Evolutionary conservation across 2,888 invertebrate species (phyloP).

Genomic region (Geophilus truncorum): DNA sequence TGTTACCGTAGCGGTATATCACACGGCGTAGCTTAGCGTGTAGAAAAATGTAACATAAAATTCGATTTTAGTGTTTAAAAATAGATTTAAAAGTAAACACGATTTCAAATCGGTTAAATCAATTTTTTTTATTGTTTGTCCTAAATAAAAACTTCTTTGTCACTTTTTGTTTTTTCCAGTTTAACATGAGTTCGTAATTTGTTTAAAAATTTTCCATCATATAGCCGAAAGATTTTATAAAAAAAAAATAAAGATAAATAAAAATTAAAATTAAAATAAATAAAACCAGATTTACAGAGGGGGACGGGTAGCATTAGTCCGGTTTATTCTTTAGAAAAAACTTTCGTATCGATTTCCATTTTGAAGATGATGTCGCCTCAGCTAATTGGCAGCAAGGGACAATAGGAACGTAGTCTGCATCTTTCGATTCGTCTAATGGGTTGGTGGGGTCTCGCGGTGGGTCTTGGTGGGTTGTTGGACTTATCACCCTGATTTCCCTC

Average conservation of each 20-base stretch:
- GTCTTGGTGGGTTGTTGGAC: neutral
- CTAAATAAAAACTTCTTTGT: too few species aligned
- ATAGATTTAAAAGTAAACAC: too few species aligned
- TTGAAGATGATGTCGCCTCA: neutral
- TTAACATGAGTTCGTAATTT: too few species aligned
- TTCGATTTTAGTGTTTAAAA: too few species aligned
- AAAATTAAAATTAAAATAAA: neutral
- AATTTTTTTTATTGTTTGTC: too few species aligned
- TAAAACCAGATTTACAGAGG: neutral
- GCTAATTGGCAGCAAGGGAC: neutral
- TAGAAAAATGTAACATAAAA: too few species aligned
- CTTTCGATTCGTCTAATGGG: neutral
- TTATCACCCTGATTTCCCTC: neutral
- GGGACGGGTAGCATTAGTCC: neutral
- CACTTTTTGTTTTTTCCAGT: too few species aligned
- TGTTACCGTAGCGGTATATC: too few species aligned
- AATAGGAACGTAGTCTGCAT: neutral
- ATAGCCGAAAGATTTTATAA: too few species aligned
- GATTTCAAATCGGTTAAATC: too few species aligned
- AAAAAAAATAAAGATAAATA: neutral
- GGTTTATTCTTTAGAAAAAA: neutral
- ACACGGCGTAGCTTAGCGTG: too few species aligned
- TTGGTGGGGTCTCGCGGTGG: neutral
- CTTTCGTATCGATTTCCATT: neutral
- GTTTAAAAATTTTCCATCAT: neutral